Evolutionary conservation across 2,113 vertebrate species (phyloP).

Genomic region (Eira barbara): DNA sequence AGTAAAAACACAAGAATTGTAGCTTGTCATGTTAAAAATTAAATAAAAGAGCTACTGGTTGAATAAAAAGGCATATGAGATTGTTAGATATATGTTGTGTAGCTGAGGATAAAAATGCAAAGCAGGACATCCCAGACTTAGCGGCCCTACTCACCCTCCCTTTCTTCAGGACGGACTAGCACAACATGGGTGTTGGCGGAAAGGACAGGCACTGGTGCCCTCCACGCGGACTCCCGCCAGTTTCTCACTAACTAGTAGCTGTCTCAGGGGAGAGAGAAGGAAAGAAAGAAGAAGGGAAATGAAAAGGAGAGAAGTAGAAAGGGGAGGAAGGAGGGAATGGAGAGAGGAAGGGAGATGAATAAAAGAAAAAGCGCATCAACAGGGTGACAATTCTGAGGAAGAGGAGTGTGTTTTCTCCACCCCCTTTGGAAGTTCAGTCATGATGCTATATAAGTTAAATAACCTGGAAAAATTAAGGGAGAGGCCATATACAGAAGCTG

Average conservation of each 20-base stretch:
- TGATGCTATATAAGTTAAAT: constrained; percentile 55
- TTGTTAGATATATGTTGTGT: constrained; percentile 66
- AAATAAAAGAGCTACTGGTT: constrained; percentile 77
- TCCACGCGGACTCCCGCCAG: neutral
- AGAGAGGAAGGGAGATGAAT: neutral
- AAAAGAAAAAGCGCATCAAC: neutral
- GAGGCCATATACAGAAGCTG: constrained; percentile 19
- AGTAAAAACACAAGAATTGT: constrained; percentile 75
- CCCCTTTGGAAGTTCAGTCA: constrained; percentile 46
- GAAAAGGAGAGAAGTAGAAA: neutral
- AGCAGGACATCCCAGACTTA: constrained; percentile 54
- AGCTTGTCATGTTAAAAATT: constrained; percentile 74
- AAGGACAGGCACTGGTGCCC: neutral
- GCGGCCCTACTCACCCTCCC: neutral
- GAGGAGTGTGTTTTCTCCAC: neutral
- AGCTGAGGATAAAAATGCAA: constrained; percentile 72
- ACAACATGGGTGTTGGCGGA: neutral
- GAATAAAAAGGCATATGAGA: constrained; percentile 74
- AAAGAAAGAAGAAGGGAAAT: neutral
- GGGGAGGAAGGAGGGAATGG: neutral
- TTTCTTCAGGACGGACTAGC: neutral
- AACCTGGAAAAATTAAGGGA: constrained; percentile 56
- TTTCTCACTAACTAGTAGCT: neutral
- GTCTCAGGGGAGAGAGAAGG: neutral
- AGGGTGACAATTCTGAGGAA: neutral